Conservation (phyloP, 1,140 invertebrate genomes). For the Drosophila elegans region DNA sequence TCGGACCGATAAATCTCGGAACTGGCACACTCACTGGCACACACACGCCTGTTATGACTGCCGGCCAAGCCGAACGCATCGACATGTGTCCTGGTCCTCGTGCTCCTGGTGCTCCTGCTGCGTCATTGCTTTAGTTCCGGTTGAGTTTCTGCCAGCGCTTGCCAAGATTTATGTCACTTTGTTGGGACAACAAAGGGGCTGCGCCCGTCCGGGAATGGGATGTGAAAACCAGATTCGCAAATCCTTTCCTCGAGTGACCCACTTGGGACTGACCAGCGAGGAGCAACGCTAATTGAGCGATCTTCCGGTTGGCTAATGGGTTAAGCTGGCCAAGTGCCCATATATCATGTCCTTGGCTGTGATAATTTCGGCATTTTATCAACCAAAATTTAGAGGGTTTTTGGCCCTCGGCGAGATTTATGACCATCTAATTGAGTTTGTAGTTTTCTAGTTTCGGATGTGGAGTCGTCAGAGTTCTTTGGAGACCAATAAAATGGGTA, state of each 20-base stretch:
- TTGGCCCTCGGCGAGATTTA: constrained; percentile 59
- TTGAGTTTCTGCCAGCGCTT: constrained; percentile 55
- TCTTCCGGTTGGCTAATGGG: constrained; percentile 81
- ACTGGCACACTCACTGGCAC: constrained; percentile 49
- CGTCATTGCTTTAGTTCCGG: constrained; percentile 79
- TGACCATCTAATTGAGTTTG: constrained; percentile 50
- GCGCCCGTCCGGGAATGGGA: background rate
- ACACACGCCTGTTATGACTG: constrained; percentile 65
- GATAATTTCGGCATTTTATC: constrained; percentile 79
- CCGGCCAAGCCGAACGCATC: constrained; percentile 39
- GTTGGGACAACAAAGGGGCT: constrained; percentile 60
- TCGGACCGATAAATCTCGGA: constrained; percentile 65
- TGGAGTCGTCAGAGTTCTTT: background rate
- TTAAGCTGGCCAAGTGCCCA: constrained; percentile 64
- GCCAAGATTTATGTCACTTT: constrained; percentile 79
- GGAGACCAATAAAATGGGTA: constrained; percentile 16
- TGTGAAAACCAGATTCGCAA: constrained; percentile 42
- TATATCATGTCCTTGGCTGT: constrained; percentile 60
- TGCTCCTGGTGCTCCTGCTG: constrained; percentile 69
- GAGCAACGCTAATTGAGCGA: constrained; percentile 74
- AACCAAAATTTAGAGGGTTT: constrained; percentile 76
- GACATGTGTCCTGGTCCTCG: constrained; percentile 62
- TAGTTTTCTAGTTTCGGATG: constrained; percentile 23
- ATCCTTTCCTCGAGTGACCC: constrained; percentile 69
- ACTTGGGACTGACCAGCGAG: constrained; percentile 71